Evolutionary conservation across 1,140 invertebrate genomes (phyloP).

Genomic region (Eulimnadia texana): DNA sequence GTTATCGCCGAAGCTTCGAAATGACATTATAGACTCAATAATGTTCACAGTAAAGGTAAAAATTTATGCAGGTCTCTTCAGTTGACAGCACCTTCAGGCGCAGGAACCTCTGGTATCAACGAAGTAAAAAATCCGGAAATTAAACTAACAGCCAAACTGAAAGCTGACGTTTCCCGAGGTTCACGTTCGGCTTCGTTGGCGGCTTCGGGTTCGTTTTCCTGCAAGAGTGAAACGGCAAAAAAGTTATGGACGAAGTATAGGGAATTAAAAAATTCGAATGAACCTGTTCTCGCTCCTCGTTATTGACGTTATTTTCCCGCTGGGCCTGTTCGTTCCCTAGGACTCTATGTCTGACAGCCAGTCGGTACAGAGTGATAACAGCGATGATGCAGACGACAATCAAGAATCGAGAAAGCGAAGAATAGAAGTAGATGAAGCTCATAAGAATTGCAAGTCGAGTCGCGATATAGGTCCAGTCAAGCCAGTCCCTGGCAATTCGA

Average conservation of each 20-base stretch:
- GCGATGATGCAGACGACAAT: slow-evolving; percentile 52
- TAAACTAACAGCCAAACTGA: slow-evolving; percentile 51
- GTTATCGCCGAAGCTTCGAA: too few species aligned
- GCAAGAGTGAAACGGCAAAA: too few species aligned
- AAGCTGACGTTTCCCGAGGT: slow-evolving; percentile 19
- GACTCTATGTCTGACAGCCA: not conserved
- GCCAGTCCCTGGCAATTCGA: slow-evolving; percentile 56
- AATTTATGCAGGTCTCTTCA: too few species aligned
- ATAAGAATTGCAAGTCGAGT: slow-evolving; percentile 58
- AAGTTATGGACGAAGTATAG: not conserved
- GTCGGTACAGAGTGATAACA: not conserved
- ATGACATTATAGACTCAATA: too few species aligned
- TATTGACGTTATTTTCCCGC: not conserved
- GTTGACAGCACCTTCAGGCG: slow-evolving; percentile 1
- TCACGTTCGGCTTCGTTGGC: not conserved
- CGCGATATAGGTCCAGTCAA: slow-evolving; percentile 66
- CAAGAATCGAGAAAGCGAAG: slow-evolving; percentile 61
- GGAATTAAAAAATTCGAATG: not conserved
- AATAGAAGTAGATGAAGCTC: slow-evolving; percentile 76
- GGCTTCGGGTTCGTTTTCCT: not conserved
- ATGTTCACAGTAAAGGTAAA: too few species aligned
- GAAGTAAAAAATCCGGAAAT: slow-evolving; percentile 60
- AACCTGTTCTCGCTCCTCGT: not conserved
- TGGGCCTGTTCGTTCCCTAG: not conserved
- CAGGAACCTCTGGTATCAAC: slow-evolving; percentile 45